Evolutionary conservation across 2,113 vertebrate species (phyloP).

Genomic region (Callipepla californica): DNA sequence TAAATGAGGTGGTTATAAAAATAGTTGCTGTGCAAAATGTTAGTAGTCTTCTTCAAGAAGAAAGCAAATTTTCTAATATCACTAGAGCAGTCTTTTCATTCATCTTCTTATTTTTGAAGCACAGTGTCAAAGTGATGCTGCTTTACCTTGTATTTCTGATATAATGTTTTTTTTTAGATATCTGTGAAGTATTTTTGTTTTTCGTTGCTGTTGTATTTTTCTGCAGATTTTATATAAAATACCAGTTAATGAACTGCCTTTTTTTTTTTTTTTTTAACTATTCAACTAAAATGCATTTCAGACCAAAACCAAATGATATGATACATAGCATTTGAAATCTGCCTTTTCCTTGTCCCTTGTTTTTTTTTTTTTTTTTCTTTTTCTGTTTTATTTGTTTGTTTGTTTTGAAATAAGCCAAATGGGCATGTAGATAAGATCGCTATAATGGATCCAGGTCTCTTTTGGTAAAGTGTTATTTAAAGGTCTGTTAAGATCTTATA

Average conservation of each 20-base stretch:
- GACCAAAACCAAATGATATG: slow-evolving; percentile 73
- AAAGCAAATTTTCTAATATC: slow-evolving; percentile 83
- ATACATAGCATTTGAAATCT: slow-evolving; percentile 64
- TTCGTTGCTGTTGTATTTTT: slow-evolving; percentile 72
- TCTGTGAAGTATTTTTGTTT: slow-evolving; percentile 60
- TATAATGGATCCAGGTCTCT: slow-evolving; percentile 64
- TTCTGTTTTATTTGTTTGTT: background rate
- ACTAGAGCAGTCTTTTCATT: slow-evolving; percentile 78
- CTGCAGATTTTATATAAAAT: slow-evolving; percentile 72
- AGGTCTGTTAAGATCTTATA: slow-evolving; percentile 75
- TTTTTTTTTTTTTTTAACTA: slow-evolving; percentile 46
- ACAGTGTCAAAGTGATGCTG: slow-evolving; percentile 79
- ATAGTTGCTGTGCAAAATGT: slow-evolving; percentile 87
- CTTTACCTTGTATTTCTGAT: slow-evolving; percentile 80
- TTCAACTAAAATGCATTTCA: slow-evolving; percentile 62
- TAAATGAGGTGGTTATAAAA: slow-evolving; percentile 82
- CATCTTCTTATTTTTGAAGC: slow-evolving; percentile 78
- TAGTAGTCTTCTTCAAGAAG: slow-evolving; percentile 88
- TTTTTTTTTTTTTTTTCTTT: background rate
- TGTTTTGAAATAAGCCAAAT: slow-evolving; percentile 45
- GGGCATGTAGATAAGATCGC: slow-evolving; percentile 64
- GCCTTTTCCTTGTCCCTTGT: slow-evolving; percentile 42
- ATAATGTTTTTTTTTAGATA: slow-evolving; percentile 59
- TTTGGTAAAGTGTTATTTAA: slow-evolving; percentile 73
- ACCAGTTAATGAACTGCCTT: slow-evolving; percentile 69